These are phyloP conservation scores for Arvicanthis niloticus DNA, from an alignment of 2,113 vertebrate genomes.

Conservation along the genomic window DNA sequence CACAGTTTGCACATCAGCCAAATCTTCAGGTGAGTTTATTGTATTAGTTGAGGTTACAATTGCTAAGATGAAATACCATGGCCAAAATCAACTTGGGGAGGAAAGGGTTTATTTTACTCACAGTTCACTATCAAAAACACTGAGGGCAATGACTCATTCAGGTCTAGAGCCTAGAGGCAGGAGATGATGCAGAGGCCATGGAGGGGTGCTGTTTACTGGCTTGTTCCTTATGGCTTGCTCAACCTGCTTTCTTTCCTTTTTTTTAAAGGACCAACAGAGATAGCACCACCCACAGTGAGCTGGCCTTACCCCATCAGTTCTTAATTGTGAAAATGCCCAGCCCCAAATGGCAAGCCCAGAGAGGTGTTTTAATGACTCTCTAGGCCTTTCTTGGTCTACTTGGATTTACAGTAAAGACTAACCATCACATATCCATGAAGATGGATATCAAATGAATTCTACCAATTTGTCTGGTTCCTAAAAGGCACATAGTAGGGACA, in stretches of 20 bases:
- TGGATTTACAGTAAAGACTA: neutral
- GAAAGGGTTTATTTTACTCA: neutral
- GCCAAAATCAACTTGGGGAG: neutral
- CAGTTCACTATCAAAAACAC: neutral
- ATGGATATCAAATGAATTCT: neutral
- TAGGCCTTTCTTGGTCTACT: neutral
- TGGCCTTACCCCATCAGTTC: neutral
- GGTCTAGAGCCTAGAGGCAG: neutral
- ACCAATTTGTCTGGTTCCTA: neutral
- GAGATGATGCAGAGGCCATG: neutral
- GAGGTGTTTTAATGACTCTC: neutral
- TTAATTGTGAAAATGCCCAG: neutral
- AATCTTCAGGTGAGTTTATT: neutral
- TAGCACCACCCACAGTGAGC: neutral
- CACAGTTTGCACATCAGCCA: neutral
- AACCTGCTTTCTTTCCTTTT: neutral
- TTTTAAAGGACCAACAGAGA: neutral
- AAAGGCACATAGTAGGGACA: neutral
- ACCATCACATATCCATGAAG: neutral
- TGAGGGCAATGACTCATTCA: neutral
- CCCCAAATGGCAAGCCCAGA: neutral
- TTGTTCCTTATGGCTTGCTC: neutral
- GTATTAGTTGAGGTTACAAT: neutral
- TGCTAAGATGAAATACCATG: neutral
- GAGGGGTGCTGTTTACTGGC: neutral